Evolutionary conservation across 2,888 invertebrate species (phyloP).

Genomic region (Lissocephala sabroskyi): DNA sequence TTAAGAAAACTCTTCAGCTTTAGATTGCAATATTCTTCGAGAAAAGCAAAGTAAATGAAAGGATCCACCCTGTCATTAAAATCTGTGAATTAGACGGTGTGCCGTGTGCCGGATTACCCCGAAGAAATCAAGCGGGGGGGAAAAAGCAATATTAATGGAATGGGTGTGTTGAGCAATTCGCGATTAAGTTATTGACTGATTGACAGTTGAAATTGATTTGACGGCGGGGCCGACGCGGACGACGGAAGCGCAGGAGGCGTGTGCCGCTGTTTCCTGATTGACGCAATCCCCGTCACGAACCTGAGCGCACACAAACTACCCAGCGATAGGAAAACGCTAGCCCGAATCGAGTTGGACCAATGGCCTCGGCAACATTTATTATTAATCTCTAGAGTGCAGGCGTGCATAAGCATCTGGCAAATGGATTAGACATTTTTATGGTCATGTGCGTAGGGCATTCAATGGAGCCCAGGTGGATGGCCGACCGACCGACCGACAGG

Average conservation of each 20-base stretch:
- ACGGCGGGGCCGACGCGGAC: slow-evolving; percentile 13
- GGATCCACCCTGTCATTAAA: too few relatives aligned
- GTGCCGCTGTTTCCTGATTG: slow-evolving; percentile 28
- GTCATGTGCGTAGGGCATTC: too few relatives aligned
- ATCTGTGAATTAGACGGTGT: too few relatives aligned
- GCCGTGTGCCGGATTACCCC: too few relatives aligned
- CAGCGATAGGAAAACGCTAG: not conserved
- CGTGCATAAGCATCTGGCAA: slow-evolving; percentile 64
- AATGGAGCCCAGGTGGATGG: too few relatives aligned
- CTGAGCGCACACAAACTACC: not conserved
- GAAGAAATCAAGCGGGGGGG: too few relatives aligned
- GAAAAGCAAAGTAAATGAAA: too few relatives aligned
- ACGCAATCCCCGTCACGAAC: slow-evolving; percentile 15
- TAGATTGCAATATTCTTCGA: too few relatives aligned
- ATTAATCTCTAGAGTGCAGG: slow-evolving; percentile 61
- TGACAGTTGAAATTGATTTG: slow-evolving; percentile 68
- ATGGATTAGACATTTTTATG: slow-evolving; percentile 61
- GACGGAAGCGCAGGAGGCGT: too few relatives aligned
- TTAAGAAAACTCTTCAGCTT: too few relatives aligned
- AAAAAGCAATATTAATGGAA: too few relatives aligned
- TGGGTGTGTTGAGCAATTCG: slow-evolving; percentile 38
- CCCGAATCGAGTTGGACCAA: not conserved
- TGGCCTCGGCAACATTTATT: slow-evolving; percentile 36
- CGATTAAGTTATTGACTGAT: slow-evolving; percentile 68
- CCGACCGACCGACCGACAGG: too few relatives aligned